Conservation (phyloP, 2,797 vertebrate genomes). For the Chaenodraco wilsoni region DNA sequence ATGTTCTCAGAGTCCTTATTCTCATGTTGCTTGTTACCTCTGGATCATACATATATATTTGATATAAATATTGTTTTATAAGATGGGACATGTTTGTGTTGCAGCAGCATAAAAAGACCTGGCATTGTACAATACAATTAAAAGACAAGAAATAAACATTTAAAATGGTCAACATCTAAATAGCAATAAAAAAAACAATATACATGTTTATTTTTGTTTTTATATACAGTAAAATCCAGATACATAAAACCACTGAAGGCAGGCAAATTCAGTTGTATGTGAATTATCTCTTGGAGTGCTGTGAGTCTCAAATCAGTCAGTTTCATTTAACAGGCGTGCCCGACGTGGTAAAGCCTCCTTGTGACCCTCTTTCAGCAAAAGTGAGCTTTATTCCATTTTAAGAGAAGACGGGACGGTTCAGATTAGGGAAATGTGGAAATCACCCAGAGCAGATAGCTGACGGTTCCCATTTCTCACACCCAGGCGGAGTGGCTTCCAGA, state of each 20-base stretch:
- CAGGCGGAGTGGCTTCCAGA: slow-evolving; percentile 59
- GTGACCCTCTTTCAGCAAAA: slow-evolving; percentile 66
- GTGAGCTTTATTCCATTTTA: slow-evolving; percentile 73
- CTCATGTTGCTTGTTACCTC: slow-evolving; percentile 21
- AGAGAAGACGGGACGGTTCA: slow-evolving; percentile 62
- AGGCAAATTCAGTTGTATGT: slow-evolving; percentile 21
- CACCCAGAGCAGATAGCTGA: slow-evolving; percentile 67
- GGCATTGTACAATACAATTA: no score
- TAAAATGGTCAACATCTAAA: no score
- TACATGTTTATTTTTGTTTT: slow-evolving; percentile 27
- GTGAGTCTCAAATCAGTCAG: slow-evolving; percentile 36
- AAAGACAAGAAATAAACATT: no score
- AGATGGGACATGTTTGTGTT: no score
- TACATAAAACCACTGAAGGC: slow-evolving; percentile 17
- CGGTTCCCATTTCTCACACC: slow-evolving; percentile 72
- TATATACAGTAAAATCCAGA: slow-evolving; percentile 31
- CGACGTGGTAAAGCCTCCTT: slow-evolving; percentile 50
- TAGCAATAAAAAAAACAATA: no score
- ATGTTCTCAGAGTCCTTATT: slow-evolving; percentile 24
- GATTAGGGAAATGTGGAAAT: slow-evolving; percentile 73
- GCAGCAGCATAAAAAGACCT: no score
- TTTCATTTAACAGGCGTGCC: slow-evolving; percentile 55
- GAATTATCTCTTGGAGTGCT: slow-evolving; percentile 16
- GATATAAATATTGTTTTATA: not conserved
- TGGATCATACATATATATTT: slow-evolving; percentile 13